Conservation (phyloP, 2,888 invertebrate species). For the Caenorhabditis angaria region DNA sequence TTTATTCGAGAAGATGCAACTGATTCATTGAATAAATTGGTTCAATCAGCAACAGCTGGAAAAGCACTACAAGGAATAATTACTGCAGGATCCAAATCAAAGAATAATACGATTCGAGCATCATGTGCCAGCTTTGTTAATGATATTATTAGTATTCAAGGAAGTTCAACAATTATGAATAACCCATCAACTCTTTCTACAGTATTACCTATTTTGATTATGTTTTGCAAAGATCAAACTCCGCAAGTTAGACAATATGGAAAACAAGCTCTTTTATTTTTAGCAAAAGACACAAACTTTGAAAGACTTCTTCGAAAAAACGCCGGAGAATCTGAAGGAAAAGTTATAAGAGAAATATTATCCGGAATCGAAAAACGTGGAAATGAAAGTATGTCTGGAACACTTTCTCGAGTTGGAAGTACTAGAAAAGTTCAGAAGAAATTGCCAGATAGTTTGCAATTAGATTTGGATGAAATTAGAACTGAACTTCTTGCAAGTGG, state of each 20-base stretch:
- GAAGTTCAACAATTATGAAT: constrained; percentile 78
- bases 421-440: constrained; percentile 46
- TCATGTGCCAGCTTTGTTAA: constrained; percentile 79
- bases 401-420: constrained; percentile 46
- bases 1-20: constrained; percentile 90
- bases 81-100: constrained; percentile 77
- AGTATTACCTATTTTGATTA: constrained; percentile 43
- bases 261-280: constrained; percentile 43
- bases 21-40: constrained; percentile 83
- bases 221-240: constrained; percentile 48
- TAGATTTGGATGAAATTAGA: constrained; percentile 55
- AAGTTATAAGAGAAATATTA: constrained; percentile 45
- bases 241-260: constrained; percentile 51
- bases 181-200: constrained; percentile 28
- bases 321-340: constrained; percentile 42
- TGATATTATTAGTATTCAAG: constrained; percentile 81
- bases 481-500: constrained; percentile 42
- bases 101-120: constrained; percentile 87
- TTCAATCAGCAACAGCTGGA: constrained; percentile 80
- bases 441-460: constrained; percentile 51
- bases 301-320: constrained; percentile 51
- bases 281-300: constrained; percentile 52
- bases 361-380: constrained; percentile 50
- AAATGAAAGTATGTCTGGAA: constrained; percentile 26
- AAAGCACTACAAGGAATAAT: constrained; percentile 73